Evolutionary conservation across 1,140 invertebrate genomes (phyloP).

Genomic region (Armadillidium nasatum): DNA sequence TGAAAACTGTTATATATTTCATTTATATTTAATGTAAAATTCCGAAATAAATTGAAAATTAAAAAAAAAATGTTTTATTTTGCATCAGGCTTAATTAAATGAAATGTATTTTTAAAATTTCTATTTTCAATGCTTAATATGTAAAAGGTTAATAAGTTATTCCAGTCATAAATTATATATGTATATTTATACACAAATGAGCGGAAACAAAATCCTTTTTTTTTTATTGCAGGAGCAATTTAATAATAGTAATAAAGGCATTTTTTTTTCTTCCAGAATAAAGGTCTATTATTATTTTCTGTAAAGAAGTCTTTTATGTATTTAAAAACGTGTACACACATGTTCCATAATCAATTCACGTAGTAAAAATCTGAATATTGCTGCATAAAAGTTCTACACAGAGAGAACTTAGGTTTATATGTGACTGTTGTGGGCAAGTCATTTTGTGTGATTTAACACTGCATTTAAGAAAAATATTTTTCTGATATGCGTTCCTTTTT

Average conservation of each 20-base stretch:
- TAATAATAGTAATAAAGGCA: neutral
- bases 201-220: neutral
- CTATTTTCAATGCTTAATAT: neutral
- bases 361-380: neutral
- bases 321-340: no score
- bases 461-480: no score
- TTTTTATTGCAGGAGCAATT: neutral
- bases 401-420: neutral
- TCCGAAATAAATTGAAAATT: no score
- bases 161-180: neutral
- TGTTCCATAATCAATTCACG: neutral
- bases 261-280: neutral
- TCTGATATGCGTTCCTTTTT: no score
- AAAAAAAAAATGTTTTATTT: no score
- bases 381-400: neutral
- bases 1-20: neutral
- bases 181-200: constrained; percentile 8
- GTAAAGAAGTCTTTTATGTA: neutral
- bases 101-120: neutral
- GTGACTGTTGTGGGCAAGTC: no score
- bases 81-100: neutral
- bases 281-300: neutral
- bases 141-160: neutral
- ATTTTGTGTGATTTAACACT: no score
- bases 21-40: neutral